Base-by-base conservation (phyloP, 1,140 invertebrate genomes). In the Pseudobourletiella spinata region DNA sequence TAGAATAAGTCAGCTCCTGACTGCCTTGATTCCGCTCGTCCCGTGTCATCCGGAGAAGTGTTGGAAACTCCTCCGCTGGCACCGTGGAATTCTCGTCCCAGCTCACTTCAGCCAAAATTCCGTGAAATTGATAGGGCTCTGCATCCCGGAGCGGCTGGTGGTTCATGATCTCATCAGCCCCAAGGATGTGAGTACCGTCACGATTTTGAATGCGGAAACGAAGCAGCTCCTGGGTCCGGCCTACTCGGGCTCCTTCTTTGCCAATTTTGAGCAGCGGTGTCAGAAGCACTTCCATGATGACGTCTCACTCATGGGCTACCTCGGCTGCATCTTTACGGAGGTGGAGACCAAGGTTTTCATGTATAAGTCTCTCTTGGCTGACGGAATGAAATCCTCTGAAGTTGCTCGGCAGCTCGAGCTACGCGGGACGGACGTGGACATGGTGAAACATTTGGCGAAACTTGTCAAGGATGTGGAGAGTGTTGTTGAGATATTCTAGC, bases 81-180 rank as follows among this genome's bases (percentile, higher is more conserved):
- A 73, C 32, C 57, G 63, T 50, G 72, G 72, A 24, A 71, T 72
- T 35, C 51, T 73, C 15, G 65, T 72, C 0, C 44, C 59, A 26
- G 54, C 64, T 0, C 71, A 73, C 61, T 52, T 72, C 26, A 55
- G 43, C 22, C 39, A 63, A 20, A 51, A 62, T 46, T 24, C 20
- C 22, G 65, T 64, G 44, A 66, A 70, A 50, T 26, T 73, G 15
- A 72, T 73, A 42, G 72, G 72, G 16, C 48, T 73, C 11, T 72
- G 71, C 26, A 68, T 73, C 30, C 72, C 72, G 3, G 72, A 73
- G 39, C 57, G 70, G 32, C 43, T 67, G 1, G 63, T 59, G 22
- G 64, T 73, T 30, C 71, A 72, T 48, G 71, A 73, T 29, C 65
- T 73, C 50, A 61, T 73, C 15, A 61, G 59, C 48, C 57, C 64